These are phyloP conservation scores for Hesperophylax magnus DNA, from an alignment of 1,140 invertebrate species.

Conservation along the genomic window DNA sequence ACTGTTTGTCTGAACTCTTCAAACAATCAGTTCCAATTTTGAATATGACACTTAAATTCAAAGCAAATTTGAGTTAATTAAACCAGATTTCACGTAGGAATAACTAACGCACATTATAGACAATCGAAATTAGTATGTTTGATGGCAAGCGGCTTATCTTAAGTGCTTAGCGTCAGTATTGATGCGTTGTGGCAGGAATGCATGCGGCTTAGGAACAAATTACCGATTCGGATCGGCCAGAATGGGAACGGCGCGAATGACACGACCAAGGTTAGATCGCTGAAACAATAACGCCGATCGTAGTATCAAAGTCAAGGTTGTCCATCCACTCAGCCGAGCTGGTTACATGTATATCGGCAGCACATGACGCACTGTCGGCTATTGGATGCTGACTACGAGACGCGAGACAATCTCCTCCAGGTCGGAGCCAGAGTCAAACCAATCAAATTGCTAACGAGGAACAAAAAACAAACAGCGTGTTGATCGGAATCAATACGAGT, in stretches of 20 bases:
- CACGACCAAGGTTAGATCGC: slow-evolving; percentile 16
- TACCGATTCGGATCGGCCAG: background rate
- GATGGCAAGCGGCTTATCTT: no score
- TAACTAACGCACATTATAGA: no score
- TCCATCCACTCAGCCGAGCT: background rate
- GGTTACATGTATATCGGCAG: background rate
- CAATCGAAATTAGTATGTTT: no score
- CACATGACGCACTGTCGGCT: background rate
- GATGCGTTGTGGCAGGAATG: background rate
- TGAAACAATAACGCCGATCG: slow-evolving; percentile 28
- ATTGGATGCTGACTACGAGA: background rate
- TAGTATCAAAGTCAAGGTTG: slow-evolving; percentile 37
- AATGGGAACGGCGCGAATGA: slow-evolving; percentile 4
- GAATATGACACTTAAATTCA: no score
- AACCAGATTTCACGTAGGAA: no score
- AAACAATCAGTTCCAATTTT: no score
- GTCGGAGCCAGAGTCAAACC: background rate
- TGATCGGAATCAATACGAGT: no score
- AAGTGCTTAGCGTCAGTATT: no score
- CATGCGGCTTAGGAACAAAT: background rate
- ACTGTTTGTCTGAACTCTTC: no score
- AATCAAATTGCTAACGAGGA: background rate
- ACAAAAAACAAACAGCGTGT: background rate
- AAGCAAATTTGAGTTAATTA: no score
- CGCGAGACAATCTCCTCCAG: slow-evolving; percentile 6